These are phyloP conservation scores for Periophthalmus modestus DNA, from an alignment of 2,113 vertebrate species.

Conservation along the genomic window DNA sequence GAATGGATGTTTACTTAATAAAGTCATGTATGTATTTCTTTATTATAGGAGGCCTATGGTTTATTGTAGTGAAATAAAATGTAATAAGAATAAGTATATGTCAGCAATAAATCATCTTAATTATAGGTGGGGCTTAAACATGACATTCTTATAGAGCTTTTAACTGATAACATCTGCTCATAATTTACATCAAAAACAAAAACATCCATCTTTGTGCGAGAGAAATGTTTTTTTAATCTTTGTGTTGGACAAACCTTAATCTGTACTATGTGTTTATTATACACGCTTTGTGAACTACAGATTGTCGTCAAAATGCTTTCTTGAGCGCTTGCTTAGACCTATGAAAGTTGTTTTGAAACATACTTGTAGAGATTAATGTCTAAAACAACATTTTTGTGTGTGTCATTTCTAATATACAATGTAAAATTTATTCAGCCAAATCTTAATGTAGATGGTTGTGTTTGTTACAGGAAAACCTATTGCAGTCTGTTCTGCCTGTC, in stretches of 20 bases:
- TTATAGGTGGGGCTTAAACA: neutral
- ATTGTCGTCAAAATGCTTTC: no score
- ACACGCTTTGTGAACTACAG: no score
- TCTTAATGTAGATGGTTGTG: constrained; percentile 10
- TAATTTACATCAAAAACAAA: neutral
- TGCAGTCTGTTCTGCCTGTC: constrained; percentile 93
- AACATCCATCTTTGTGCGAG: constrained; percentile 20
- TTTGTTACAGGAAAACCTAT: constrained; percentile 85
- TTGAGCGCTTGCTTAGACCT: no score
- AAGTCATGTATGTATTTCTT: no score
- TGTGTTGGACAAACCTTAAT: neutral
- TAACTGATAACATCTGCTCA: neutral
- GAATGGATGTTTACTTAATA: neutral
- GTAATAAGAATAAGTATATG: neutral
- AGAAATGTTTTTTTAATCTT: neutral
- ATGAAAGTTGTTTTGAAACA: neutral
- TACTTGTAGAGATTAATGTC: neutral
- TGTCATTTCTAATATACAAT: neutral
- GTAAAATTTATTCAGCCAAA: constrained; percentile 19
- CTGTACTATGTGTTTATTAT: no score
- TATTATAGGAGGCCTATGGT: no score
- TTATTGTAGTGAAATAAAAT: neutral
- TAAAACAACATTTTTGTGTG: constrained; percentile 1
- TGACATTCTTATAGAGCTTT: neutral
- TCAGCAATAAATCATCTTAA: neutral